Evolutionary conservation across 2,797 vertebrate species (phyloP).

Genomic region (Lateolabrax maculatus): DNA sequence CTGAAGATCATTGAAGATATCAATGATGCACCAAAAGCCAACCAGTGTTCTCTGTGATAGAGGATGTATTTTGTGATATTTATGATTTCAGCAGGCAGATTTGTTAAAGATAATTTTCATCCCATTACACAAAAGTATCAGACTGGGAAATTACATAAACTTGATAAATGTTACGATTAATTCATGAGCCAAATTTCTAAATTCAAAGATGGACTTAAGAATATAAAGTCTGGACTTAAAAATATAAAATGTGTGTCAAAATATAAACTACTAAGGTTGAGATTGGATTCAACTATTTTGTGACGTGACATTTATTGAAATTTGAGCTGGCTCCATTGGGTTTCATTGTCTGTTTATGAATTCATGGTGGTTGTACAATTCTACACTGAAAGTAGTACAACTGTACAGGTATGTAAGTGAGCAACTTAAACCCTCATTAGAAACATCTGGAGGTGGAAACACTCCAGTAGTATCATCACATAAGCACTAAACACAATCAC

Average conservation of each 20-base stretch:
- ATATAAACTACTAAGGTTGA: neutral
- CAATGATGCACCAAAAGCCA: neutral
- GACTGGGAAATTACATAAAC: neutral
- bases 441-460: slow-evolving; percentile 8
- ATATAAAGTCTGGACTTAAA: slow-evolving; percentile 1
- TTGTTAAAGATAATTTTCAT: neutral
- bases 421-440: neutral
- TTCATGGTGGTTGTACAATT: neutral
- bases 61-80: neutral
- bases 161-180: slow-evolving; percentile 11
- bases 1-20: neutral
- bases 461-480: neutral
- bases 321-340: neutral
- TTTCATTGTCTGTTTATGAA: slow-evolving; percentile 7
- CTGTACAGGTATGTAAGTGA: neutral
- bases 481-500: slow-evolving; percentile 38
- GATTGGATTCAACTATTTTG: neutral
- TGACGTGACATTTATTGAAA: neutral
- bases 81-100: neutral
- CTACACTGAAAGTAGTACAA: neutral
- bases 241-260: no score
- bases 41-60: neutral
- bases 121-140: neutral
- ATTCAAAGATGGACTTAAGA: neutral
- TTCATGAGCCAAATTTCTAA: neutral